Conservation (phyloP, 2,797 vertebrate genomes). For the Cryptoprocta ferox region DNA sequence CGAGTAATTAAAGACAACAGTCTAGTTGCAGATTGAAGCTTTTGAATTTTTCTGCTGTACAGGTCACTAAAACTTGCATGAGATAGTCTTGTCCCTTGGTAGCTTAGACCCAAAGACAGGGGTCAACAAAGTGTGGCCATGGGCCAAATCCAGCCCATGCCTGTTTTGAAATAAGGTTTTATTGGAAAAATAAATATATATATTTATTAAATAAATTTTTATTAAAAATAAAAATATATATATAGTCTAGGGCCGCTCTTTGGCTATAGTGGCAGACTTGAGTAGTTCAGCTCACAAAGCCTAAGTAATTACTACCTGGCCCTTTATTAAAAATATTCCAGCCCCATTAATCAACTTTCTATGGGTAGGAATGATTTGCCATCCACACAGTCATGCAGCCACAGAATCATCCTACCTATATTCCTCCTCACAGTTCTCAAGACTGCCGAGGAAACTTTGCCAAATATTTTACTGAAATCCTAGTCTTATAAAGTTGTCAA, state of each 20-base stretch:
- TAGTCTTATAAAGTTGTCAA: neutral
- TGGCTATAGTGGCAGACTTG: neutral
- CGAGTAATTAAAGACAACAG: neutral
- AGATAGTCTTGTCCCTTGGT: neutral
- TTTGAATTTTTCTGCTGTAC: neutral
- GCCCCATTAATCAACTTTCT: neutral
- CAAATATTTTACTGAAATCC: conserved; percentile 16
- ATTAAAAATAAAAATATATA: no score
- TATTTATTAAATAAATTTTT: no score
- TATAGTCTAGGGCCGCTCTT: neutral
- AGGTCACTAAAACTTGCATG: neutral
- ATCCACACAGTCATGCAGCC: neutral
- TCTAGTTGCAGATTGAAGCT: neutral
- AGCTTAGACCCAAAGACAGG: neutral
- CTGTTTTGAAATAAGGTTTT: neutral
- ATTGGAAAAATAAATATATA: no score
- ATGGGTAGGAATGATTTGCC: neutral
- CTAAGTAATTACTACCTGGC: neutral
- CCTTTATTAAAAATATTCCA: neutral
- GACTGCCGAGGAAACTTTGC: neutral
- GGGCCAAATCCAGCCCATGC: neutral
- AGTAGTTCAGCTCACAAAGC: neutral
- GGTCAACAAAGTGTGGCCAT: neutral
- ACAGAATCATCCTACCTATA: neutral
- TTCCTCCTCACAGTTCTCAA: neutral